Evolutionary conservation across 2,888 invertebrate species (phyloP).

Genomic region (Mythimna vitellina): DNA sequence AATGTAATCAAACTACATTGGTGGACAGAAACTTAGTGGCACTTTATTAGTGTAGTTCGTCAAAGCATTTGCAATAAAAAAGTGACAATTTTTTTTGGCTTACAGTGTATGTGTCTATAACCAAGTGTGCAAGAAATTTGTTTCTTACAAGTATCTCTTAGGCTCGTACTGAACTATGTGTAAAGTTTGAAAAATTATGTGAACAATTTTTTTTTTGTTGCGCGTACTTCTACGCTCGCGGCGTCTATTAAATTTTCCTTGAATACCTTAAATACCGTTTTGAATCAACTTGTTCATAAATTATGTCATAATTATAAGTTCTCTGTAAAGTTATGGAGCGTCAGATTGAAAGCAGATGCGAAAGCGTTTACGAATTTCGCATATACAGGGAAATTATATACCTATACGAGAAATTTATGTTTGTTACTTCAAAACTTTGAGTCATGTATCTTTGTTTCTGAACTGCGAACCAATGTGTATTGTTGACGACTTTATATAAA

Average conservation of each 20-base stretch:
- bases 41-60: too few relatives aligned
- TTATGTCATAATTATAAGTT: background rate
- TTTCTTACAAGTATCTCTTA: background rate
- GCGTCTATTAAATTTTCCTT: background rate
- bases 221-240: background rate
- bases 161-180: background rate
- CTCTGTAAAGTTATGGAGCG: slow-evolving; percentile 1
- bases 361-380: background rate
- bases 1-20: background rate
- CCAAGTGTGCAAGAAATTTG: background rate
- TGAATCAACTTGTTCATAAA: background rate
- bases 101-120: background rate
- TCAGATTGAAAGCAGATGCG: background rate
- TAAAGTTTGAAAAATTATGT: background rate
- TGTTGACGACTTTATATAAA: slow-evolving; percentile 9
- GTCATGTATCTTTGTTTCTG: slow-evolving; percentile 29
- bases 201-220: background rate
- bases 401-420: background rate
- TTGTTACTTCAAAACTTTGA: slow-evolving; percentile 19
- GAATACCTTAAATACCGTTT: background rate
- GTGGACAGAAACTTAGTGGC: background rate
- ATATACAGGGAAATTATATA: background rate
- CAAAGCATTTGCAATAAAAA: background rate
- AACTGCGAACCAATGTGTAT: slow-evolving; percentile 22
- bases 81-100: background rate